Evolutionary conservation across 2,797 vertebrate species (phyloP).

Genomic region (Sebastes minor): DNA sequence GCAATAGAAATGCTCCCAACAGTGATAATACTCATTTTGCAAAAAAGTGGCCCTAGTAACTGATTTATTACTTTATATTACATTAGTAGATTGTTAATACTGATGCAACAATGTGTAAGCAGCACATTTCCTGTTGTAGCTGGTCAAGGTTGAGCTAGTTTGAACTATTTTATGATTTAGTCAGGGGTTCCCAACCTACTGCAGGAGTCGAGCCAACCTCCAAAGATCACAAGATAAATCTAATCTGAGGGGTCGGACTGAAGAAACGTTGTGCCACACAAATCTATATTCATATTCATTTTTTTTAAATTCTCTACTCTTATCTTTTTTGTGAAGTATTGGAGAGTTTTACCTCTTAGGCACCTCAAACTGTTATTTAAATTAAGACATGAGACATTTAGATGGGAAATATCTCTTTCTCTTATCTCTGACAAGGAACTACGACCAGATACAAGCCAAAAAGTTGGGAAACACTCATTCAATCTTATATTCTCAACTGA

Average conservation of each 20-base stretch:
- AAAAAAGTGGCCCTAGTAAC: too few species aligned
- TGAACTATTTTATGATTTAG: neutral
- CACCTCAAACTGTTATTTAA: neutral
- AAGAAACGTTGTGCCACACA: neutral
- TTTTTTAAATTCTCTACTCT: neutral
- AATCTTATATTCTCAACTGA: neutral
- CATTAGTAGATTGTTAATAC: too few species aligned
- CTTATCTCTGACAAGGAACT: neutral
- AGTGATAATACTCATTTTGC: too few species aligned
- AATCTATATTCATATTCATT: neutral
- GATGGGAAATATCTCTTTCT: neutral
- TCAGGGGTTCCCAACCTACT: neutral
- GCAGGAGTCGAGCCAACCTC: neutral
- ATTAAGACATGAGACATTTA: neutral
- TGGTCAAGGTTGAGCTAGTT: neutral
- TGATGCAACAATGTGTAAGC: constrained; percentile 13
- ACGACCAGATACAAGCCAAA: neutral
- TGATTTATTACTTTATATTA: too few species aligned
- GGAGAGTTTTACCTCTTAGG: neutral
- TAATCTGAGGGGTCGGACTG: neutral
- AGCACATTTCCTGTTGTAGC: neutral
- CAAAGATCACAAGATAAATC: neutral
- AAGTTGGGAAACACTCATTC: neutral
- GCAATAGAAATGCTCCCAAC: too few species aligned
- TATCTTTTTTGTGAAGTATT: neutral